Conservation (phyloP, 1,140 invertebrate species). For the Holcopasites calliopsidis region DNA sequence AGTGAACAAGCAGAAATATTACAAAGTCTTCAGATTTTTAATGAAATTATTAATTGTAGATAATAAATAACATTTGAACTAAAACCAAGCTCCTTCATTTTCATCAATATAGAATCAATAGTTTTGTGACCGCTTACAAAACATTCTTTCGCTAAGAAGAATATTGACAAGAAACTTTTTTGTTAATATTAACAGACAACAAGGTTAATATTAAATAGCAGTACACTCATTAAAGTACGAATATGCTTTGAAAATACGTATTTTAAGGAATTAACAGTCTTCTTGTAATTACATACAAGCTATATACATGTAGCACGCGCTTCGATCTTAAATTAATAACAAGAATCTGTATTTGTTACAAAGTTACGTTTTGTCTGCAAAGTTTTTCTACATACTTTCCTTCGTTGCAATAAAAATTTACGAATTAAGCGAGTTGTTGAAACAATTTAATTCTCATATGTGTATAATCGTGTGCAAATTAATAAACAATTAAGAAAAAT, state of each 20-base stretch:
- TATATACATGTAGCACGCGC: neutral
- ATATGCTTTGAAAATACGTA: neutral
- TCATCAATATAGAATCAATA: too few relatives aligned
- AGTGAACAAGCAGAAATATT: too few relatives aligned
- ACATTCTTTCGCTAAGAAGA: too few relatives aligned
- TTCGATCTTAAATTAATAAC: neutral
- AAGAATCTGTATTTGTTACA: neutral
- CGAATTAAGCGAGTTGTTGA: neutral
- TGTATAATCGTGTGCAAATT: neutral
- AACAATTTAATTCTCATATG: neutral
- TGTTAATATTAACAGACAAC: neutral
- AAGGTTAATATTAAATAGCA: neutral
- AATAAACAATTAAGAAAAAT: neutral
- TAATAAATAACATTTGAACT: too few relatives aligned
- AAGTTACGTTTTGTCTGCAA: neutral
- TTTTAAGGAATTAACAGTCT: conserved; percentile 1
- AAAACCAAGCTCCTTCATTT: too few relatives aligned
- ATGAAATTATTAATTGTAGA: too few relatives aligned
- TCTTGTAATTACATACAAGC: neutral
- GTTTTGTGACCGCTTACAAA: too few relatives aligned
- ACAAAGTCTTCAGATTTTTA: too few relatives aligned
- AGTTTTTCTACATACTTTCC: neutral
- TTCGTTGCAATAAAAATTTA: neutral
- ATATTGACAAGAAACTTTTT: too few relatives aligned
- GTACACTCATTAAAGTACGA: neutral